These are phyloP conservation scores for Zaprionus tsacasi DNA, from an alignment of 1,140 invertebrate species.

Conservation along the genomic window DNA sequence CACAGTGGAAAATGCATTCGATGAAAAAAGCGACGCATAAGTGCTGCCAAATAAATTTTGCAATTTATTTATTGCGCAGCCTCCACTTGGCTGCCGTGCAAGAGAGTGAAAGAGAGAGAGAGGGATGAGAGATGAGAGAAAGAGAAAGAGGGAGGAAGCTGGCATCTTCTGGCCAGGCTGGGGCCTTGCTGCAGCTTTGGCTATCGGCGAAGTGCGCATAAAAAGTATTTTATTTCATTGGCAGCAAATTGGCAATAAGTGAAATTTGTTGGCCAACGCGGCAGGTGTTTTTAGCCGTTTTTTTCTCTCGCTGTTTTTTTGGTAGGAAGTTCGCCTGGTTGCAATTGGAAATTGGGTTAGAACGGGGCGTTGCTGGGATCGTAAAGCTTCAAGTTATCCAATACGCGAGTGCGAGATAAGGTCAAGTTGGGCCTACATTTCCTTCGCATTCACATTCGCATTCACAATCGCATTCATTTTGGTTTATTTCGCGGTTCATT, in stretches of 20 bases:
- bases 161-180: constrained; percentile 2
- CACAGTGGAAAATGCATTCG: constrained; percentile 76
- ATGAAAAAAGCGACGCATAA: constrained; percentile 79
- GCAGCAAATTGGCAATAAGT: constrained; percentile 81
- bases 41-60: constrained; percentile 81
- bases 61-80: constrained; percentile 78
- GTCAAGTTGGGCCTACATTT: constrained; percentile 42
- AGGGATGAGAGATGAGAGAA: too few relatives aligned
- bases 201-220: constrained; percentile 61
- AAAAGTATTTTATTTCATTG: constrained; percentile 79
- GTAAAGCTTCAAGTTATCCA: constrained; percentile 24
- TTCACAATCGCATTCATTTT: constrained; percentile 58
- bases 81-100: constrained; percentile 50
- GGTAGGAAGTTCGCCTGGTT: constrained; percentile 48
- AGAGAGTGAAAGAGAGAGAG: constrained; percentile 2
- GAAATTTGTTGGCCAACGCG: constrained; percentile 75
- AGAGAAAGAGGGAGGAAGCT: not conserved
- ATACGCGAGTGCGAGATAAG: constrained; percentile 38
- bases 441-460: constrained; percentile 23
- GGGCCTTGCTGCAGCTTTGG: constrained; percentile 43
- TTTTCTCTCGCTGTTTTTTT: constrained; percentile 15
- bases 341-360: constrained; percentile 57
- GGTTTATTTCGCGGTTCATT: constrained; percentile 44
- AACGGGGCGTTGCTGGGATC: constrained; percentile 19
- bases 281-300: constrained; percentile 60